Evolutionary conservation across 1,140 invertebrate species (phyloP), one percentile per base, ranked within the genome.

Genomic region (Ectropis grisescens): DNA sequence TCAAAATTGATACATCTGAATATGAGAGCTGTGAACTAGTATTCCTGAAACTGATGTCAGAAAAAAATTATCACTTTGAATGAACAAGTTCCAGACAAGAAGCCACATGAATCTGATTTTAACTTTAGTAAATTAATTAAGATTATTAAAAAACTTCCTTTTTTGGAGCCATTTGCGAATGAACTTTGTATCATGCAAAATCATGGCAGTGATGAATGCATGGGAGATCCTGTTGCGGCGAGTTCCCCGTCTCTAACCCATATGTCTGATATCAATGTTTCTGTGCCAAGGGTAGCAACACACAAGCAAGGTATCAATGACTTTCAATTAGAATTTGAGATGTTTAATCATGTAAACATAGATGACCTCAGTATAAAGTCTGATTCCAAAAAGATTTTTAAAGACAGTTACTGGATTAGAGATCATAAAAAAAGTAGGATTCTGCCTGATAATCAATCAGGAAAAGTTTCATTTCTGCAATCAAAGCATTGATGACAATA

Each of bases 391-490:
- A 37, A 47, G 22, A 19, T 52, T 13, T 32, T 29, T 11, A 54
- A 48, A 13, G 58, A 65, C 46, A 31, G 45, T 14, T 81, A 78
- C 52, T 14, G 29, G 25, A 75, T 81, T 12, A 61, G 57, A 31
- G 67, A 74, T 38, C 43, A n/a, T 45, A 13, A 51, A 62, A 11
- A 57, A 54, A 42, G 29, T 81, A 29, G 76, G 76, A 23, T 41
- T 76, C 4, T 76, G 70, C 47, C 60, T 61, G 31, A 75, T 81
- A 34, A 70, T 81, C 31, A 81, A 81, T 55, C 69, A 81, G 57
- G 71, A 74, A 49, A 53, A 58, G 13, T 81, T 81, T 47, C 48
- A 70, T 39, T 62, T 69, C 29, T 69, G 69, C 11, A 72, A 66
- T 50, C 23, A 61, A 15, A 78, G 64, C 27, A 66, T 75, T 29